Evolutionary conservation across 2,888 invertebrate species (phyloP).

Genomic region (Orthosia cruda): DNA sequence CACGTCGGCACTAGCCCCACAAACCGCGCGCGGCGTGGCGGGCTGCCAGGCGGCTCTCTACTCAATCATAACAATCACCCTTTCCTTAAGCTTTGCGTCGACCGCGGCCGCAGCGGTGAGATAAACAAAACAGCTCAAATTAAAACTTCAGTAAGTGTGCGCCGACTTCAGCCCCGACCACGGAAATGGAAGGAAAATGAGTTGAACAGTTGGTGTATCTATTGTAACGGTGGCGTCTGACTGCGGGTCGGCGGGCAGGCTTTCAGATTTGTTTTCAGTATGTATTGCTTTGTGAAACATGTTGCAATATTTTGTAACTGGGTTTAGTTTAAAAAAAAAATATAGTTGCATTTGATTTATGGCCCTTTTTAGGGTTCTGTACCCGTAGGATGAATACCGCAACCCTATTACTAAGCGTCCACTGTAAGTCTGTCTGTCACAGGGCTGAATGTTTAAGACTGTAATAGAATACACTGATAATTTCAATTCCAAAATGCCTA

Average conservation of each 20-base stretch:
- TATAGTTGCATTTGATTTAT: too few relatives aligned
- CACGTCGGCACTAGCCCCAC: background rate
- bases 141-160: background rate
- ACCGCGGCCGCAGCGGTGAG: background rate
- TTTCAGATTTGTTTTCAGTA: background rate
- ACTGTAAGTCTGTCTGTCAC: background rate
- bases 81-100: background rate
- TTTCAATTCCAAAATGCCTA: background rate
- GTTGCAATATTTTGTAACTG: background rate
- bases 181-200: background rate
- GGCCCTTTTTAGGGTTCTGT: too few relatives aligned
- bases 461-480: background rate
- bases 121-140: constrained; percentile 1
- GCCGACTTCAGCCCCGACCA: background rate
- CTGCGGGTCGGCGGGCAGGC: background rate
- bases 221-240: background rate
- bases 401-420: background rate
- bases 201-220: background rate
- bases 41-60: background rate
- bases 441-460: background rate
- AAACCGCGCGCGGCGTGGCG: background rate
- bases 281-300: background rate
- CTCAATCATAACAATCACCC: background rate
- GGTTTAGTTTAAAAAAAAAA: too few relatives aligned
- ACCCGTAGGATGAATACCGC: background rate